Percentiles rank a stretch among this genome's conserved stretches.
Evolutionary conservation across 2,797 vertebrate genomes (phyloP).

Genomic region (Arremon brunneinucha): DNA sequence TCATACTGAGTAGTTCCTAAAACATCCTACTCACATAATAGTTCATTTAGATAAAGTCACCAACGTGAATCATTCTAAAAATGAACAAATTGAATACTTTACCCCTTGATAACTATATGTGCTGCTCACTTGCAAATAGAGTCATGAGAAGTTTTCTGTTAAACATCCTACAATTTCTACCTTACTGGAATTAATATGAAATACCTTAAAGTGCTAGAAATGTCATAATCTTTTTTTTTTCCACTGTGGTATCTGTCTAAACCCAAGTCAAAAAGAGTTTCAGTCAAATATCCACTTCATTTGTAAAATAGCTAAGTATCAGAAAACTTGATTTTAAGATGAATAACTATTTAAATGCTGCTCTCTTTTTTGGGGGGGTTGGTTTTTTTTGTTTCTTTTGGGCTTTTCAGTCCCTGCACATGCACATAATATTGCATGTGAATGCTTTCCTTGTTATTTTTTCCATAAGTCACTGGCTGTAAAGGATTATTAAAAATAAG

Average conservation of each 20-base stretch:
- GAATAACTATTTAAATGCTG: not conserved
- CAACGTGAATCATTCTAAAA: slow-evolving; percentile 10
- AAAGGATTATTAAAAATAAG: not conserved
- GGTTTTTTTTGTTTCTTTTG: not conserved
- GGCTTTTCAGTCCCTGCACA: not conserved
- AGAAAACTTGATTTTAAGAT: not conserved
- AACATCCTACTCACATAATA: not conserved
- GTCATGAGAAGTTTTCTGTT: not conserved
- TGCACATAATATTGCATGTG: not conserved
- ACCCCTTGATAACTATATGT: not conserved
- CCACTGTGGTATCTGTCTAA: not conserved
- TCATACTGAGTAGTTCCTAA: slow-evolving; percentile 4
- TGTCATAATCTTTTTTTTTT: not conserved
- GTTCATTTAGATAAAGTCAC: slow-evolving; percentile 28
- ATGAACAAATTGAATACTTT: not conserved
- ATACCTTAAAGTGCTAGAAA: not conserved
- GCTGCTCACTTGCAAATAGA: not conserved
- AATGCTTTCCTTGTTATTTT: not conserved
- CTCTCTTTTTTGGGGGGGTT: not conserved
- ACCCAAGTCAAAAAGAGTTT: not conserved
- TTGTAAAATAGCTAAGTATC: not conserved
- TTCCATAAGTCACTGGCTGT: not conserved
- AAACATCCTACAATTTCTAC: not conserved
- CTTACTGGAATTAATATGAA: not conserved
- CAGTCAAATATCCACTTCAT: not conserved